These are phyloP conservation scores for Poecilia velifera DNA, from an alignment of 2,797 vertebrate species.

Conservation along the genomic window DNA sequence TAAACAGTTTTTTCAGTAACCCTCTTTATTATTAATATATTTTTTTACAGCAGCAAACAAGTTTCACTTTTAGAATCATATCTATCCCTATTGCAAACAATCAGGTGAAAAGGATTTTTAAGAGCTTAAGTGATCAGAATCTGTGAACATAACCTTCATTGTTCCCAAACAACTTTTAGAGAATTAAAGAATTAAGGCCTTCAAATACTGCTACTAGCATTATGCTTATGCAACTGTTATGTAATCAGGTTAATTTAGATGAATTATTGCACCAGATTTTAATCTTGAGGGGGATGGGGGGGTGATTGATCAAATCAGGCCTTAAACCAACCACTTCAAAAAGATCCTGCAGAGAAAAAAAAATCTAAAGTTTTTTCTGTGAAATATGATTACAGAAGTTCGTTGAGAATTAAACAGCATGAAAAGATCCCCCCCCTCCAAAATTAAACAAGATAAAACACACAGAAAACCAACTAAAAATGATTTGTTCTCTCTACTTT, in stretches of 20 bases:
- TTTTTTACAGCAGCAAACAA: not conserved
- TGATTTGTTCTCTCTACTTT: not conserved
- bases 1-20: not conserved
- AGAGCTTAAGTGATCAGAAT: slow-evolving; percentile 29
- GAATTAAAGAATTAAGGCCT: slow-evolving; percentile 11
- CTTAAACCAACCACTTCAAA: not conserved
- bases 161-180: slow-evolving; percentile 26
- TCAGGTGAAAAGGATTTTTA: slow-evolving; percentile 33
- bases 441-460: not conserved
- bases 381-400: not conserved
- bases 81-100: slow-evolving; percentile 14
- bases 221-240: not conserved
- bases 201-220: not conserved
- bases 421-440: not conserved
- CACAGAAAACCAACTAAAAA: not conserved
- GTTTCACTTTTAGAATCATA: slow-evolving; percentile 15
- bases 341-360: not conserved
- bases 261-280: not conserved
- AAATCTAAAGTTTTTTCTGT: not conserved
- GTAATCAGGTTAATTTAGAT: not conserved
- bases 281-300: no score
- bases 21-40: not conserved
- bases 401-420: not conserved
- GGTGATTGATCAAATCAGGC: not conserved
- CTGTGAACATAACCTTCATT: slow-evolving; percentile 33